These are phyloP conservation scores for Hydrolagus affinis DNA, from an alignment of 2,113 vertebrate genomes.

Conservation along the genomic window DNA sequence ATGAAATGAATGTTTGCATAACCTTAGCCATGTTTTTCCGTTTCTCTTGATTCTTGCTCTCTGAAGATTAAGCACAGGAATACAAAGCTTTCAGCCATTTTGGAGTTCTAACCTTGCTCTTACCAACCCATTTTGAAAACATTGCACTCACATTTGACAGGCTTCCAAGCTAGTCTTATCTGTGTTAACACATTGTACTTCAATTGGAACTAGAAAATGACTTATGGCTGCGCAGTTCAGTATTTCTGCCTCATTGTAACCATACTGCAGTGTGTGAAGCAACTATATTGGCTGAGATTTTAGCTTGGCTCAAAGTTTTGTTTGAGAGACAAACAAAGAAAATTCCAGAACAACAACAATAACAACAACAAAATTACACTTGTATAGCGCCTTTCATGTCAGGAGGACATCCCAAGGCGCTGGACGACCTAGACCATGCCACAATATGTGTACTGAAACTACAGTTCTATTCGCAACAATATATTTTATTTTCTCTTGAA, in stretches of 20 bases:
- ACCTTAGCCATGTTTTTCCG: neutral
- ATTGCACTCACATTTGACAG: neutral
- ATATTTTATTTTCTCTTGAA: too few relatives aligned
- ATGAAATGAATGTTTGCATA: neutral
- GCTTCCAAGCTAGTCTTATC: constrained; percentile 21
- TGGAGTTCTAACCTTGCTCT: neutral
- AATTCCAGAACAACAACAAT: neutral
- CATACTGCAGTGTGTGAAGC: neutral
- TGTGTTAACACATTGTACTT: constrained; percentile 14
- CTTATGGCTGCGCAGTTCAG: neutral
- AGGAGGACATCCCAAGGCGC: too few relatives aligned
- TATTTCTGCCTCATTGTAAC: neutral
- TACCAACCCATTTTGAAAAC: too few relatives aligned
- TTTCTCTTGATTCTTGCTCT: neutral
- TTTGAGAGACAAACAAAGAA: neutral
- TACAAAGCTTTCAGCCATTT: neutral
- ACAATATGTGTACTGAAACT: neutral
- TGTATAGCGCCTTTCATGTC: too few relatives aligned
- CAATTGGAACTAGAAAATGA: neutral
- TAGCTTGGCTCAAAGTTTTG: neutral
- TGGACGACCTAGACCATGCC: too few relatives aligned
- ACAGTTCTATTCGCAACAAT: neutral
- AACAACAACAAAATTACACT: too few relatives aligned
- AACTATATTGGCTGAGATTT: neutral
- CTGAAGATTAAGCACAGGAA: neutral